These are phyloP conservation scores for Limnothrissa miodon DNA, from an alignment of 2,113 vertebrate genomes.

Conservation along the genomic window DNA sequence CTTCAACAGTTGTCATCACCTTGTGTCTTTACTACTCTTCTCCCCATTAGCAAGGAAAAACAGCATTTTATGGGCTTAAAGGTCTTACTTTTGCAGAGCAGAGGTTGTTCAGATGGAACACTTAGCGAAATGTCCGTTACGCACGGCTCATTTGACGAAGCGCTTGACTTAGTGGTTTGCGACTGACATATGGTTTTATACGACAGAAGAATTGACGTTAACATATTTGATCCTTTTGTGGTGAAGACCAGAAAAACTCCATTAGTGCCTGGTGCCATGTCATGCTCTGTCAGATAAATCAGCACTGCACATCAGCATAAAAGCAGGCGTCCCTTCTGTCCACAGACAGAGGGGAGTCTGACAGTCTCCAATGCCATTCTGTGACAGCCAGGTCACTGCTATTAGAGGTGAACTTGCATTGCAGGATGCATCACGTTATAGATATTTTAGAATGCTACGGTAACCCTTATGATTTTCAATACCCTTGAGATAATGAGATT, in stretches of 20 bases:
- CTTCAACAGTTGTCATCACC: background rate
- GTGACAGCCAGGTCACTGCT: background rate
- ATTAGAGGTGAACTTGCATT: background rate
- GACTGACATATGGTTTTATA: background rate
- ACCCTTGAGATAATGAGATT: no score
- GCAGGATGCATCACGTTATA: background rate
- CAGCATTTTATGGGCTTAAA: background rate
- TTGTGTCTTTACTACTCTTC: background rate
- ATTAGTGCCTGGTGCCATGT: background rate
- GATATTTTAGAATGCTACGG: background rate
- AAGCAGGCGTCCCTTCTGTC: background rate
- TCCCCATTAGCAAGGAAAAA: background rate
- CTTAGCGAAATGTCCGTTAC: background rate
- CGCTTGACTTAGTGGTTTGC: background rate
- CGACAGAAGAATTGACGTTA: background rate
- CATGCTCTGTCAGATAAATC: slow-evolving; percentile 13
- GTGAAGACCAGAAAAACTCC: background rate
- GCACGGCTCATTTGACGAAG: background rate
- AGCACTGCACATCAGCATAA: background rate
- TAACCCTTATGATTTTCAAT: no score
- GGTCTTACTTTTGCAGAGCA: background rate
- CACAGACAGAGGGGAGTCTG: slow-evolving; percentile 4
- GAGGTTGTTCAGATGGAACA: background rate
- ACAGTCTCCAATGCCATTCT: background rate
- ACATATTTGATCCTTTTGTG: background rate